phyloP scores from a whole-genome alignment of 2,113 vertebrate genomes.

The Oxyruncus cristatus region DNA sequence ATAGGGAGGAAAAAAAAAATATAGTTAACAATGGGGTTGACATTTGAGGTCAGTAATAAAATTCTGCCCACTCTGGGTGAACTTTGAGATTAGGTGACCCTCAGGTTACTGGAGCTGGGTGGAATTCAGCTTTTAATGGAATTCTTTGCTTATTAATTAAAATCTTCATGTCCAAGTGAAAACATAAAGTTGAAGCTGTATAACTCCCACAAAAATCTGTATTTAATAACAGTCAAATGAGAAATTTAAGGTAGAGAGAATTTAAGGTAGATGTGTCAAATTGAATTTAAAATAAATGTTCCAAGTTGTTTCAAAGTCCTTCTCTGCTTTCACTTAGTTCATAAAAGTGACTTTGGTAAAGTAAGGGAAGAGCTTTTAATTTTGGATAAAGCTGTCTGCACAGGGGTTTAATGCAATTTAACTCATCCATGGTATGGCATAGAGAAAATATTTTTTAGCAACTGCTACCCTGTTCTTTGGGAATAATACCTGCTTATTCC shows the following conservation, averaged over 20 bases:
- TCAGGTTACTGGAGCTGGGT: not conserved
- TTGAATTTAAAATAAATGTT: not conserved
- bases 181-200: not conserved
- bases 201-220: not conserved
- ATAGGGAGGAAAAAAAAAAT: constrained; percentile 1
- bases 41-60: not conserved
- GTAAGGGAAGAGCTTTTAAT: not conserved
- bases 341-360: not conserved
- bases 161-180: not conserved
- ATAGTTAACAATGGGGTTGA: not conserved
- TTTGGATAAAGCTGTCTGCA: not conserved
- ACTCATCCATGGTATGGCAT: not conserved
- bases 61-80: not conserved
- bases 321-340: not conserved
- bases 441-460: not conserved
- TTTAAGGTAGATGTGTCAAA: not conserved
- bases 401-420: not conserved
- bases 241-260: not conserved
- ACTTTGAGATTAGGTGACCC: not conserved
- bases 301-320: not conserved
- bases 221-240: not conserved
- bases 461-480: not conserved
- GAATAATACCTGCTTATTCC: not conserved
- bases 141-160: not conserved
- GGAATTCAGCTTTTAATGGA: not conserved